Evolutionary conservation across 2,113 vertebrate species (phyloP).

Genomic region (Rhineura floridana): DNA sequence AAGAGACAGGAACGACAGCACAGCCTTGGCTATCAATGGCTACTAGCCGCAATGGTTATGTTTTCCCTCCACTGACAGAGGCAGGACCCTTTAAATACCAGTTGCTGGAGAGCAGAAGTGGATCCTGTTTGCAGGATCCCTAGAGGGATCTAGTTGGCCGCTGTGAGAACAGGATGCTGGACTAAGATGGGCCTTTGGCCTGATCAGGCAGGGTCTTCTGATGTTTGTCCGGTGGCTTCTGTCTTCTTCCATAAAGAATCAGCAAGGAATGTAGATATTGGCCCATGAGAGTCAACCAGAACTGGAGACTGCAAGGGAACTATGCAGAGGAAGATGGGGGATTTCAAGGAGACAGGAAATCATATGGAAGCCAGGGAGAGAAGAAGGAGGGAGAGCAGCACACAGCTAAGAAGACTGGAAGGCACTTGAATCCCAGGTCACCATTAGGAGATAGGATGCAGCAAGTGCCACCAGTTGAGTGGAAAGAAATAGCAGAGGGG

Average conservation of each 20-base stretch:
- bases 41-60: too few species aligned
- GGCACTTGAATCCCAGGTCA: background rate
- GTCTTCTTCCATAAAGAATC: background rate
- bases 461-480: background rate
- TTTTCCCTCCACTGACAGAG: too few species aligned
- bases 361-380: background rate
- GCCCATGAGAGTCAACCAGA: background rate
- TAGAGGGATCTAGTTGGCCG: background rate
- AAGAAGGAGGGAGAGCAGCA: background rate
- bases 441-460: background rate
- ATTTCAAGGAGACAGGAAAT: background rate
- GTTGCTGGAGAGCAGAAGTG: background rate
- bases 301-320: background rate
- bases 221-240: too few species aligned
- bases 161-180: too few species aligned
- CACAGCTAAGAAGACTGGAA: background rate
- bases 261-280: background rate
- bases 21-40: too few species aligned
- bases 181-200: too few species aligned
- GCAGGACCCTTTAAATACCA: background rate
- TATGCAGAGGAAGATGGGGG: background rate
- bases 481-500: background rate
- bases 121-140: background rate
- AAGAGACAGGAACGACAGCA: background rate
- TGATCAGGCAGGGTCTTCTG: too few species aligned